Evolutionary conservation across 2,113 vertebrate genomes (phyloP), one percentile per base, ranked within the genome.

Genomic region (Morphnarchus princeps): DNA sequence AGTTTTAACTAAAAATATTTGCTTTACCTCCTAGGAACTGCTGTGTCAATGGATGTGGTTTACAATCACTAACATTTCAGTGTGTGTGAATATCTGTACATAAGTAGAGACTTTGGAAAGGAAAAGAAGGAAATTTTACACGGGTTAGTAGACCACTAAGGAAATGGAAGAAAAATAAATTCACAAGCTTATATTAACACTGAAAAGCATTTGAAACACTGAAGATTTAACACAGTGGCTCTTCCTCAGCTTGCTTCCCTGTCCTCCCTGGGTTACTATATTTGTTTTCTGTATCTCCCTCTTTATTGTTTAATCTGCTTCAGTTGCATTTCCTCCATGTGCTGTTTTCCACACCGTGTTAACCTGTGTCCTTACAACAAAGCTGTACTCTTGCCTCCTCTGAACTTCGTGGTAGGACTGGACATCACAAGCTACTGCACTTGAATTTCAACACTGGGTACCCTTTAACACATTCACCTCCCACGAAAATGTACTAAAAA

Each of bases 1-100:
- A 59, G 38, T 91, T 94, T 83, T 50, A 82, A 55, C 11, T 61
- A 18, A 81, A 95, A 93, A 85, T 58, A 77, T 88, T 95, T 91
- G 36, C 40, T 45, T 89, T 94, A 50, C 59, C 52, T 63, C 67
- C 62, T 71, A 73, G 55, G 52, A 93, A 76, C 18, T 47, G 40
- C 38, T 66, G 17, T 82, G 40, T 66, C 72, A 78, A 17, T 54
- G 61, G 9, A 72, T 8, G 26, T 42, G n/a, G 31, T 80, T 93
- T 79, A 67, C 40, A 89, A 16, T n/a, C 52, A 67, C 50, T 38
- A 67, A n/a, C 22, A 25, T 57, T 82, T 87, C 55, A 55, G 9
- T 38, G 1, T 15, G n/a, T 59, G 49, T 40, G 73, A 71, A 80
- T 45, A 19, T 70, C 82, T 55, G 42, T 14, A 11, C 32, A 7